Percentiles rank a stretch among this genome's conserved stretches.
Conservation (phyloP, 2,888 invertebrate genomes). For the Amiota communis region DNA sequence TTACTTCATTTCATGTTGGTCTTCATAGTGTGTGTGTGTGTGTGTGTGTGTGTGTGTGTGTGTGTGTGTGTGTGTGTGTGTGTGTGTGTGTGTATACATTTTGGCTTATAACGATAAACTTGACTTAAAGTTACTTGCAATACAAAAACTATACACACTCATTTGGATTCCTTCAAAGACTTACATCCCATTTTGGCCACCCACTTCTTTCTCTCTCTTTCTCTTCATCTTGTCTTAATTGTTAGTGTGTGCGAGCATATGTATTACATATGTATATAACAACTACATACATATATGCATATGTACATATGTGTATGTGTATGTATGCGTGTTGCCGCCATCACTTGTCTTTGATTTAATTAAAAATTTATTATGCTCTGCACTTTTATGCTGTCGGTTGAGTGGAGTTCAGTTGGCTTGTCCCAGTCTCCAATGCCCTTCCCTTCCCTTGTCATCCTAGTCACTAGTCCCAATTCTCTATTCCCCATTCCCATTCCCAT, state of each 20-base stretch:
- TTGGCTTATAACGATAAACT: not conserved
- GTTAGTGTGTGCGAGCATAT: not conserved
- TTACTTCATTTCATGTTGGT: no score
- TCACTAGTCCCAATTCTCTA: no score
- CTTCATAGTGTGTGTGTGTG: no score
- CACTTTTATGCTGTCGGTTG: not conserved
- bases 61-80: not conserved
- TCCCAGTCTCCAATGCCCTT: no score
- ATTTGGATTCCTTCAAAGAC: not conserved
- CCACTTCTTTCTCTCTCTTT: not conserved
- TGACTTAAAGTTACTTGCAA: not conserved
- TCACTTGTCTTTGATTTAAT: slow-evolving; percentile 58
- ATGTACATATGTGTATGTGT: not conserved
- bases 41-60: not conserved
- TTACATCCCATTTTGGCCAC: not conserved
- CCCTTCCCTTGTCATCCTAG: no score
- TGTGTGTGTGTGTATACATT: not conserved
- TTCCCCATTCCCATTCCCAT: no score
- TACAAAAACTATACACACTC: not conserved
- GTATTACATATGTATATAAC: not conserved
- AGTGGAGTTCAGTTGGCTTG: no score
- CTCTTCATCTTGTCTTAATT: not conserved
- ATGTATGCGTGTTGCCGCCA: slow-evolving; percentile 26
- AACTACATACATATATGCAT: no score
- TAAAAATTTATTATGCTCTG: slow-evolving; percentile 53